Evolutionary conservation across 2,888 invertebrate genomes (phyloP).

Genomic region (Callyntrura guangdongensis): DNA sequence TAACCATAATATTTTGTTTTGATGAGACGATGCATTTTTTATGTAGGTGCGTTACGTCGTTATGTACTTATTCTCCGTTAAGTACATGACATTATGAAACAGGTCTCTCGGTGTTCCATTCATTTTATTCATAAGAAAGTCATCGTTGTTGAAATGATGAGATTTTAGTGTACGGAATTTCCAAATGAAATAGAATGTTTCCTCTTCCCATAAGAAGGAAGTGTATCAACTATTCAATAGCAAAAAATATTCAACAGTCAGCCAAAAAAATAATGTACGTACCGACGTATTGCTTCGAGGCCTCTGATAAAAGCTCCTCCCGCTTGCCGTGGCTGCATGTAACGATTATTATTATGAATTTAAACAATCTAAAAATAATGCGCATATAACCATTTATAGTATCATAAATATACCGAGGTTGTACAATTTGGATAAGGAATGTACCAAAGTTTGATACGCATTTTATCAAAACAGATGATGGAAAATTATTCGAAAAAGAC

Average conservation of each 20-base stretch:
- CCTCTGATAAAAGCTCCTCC: background rate
- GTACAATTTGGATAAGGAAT: background rate
- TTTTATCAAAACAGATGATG: constrained; percentile 49
- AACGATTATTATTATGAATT: constrained; percentile 18
- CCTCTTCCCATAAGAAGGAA: constrained; percentile 40
- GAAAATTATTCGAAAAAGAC: constrained; percentile 46
- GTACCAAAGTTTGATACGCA: constrained; percentile 21
- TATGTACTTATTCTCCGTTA: background rate
- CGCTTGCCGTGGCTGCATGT: background rate
- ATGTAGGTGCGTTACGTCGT: background rate
- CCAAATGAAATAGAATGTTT: constrained; percentile 55
- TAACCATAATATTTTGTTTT: constrained; percentile 23
- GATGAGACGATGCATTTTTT: constrained; percentile 4
- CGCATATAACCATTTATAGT: too few relatives aligned
- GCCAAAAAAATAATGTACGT: background rate
- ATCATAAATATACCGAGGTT: too few relatives aligned
- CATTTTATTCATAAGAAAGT: too few relatives aligned
- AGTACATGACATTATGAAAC: background rate
- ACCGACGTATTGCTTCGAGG: constrained; percentile 51
- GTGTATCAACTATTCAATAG: background rate
- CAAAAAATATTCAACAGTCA: background rate
- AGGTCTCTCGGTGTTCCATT: background rate
- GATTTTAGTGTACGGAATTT: background rate
- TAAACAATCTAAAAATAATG: constrained; percentile 33
- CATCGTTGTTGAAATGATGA: background rate